Conservation (phyloP, 2,888 invertebrate species). For the Lomographa bimaculata region DNA sequence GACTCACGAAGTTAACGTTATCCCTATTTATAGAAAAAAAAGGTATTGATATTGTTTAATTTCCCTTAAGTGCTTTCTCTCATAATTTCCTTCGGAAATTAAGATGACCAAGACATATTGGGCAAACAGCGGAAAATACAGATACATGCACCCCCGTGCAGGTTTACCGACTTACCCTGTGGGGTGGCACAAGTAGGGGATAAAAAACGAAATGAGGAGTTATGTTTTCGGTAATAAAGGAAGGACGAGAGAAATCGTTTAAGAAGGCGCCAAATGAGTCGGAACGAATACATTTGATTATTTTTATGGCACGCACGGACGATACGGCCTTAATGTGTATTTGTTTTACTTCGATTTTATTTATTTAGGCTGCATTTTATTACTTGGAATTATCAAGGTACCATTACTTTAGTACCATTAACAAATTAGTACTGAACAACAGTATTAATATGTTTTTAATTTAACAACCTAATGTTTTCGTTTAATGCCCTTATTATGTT, state of each 20-base stretch:
- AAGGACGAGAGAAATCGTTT: conserved; percentile 83
- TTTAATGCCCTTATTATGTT: too few relatives aligned
- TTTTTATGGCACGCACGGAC: conserved; percentile 81
- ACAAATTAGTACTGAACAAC: too few relatives aligned
- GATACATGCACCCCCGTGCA: conserved; percentile 73
- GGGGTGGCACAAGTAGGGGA: conserved; percentile 75
- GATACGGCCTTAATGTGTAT: conserved; percentile 76
- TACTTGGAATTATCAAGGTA: conserved; percentile 36
- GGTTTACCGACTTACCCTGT: conserved; percentile 63
- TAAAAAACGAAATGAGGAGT: conserved; percentile 84
- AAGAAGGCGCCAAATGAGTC: conserved; percentile 82
- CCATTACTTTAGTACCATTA: conserved; percentile 21
- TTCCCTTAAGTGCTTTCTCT: conserved; percentile 24
- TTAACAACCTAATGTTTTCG: too few relatives aligned
- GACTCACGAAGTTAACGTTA: too few relatives aligned
- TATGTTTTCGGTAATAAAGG: conserved; percentile 83
- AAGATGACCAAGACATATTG: conserved; percentile 35
- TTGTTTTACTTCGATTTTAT: conserved; percentile 77
- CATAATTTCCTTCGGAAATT: conserved; percentile 31
- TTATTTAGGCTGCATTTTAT: conserved; percentile 58
- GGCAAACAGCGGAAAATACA: conserved; percentile 54
- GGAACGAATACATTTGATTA: conserved; percentile 84
- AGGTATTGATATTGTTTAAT: conserved; percentile 25
- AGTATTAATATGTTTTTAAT: too few relatives aligned
- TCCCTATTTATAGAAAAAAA: too few relatives aligned